Conservation (phyloP, 2,797 vertebrate species). For the Emydoidea blandingii region DNA sequence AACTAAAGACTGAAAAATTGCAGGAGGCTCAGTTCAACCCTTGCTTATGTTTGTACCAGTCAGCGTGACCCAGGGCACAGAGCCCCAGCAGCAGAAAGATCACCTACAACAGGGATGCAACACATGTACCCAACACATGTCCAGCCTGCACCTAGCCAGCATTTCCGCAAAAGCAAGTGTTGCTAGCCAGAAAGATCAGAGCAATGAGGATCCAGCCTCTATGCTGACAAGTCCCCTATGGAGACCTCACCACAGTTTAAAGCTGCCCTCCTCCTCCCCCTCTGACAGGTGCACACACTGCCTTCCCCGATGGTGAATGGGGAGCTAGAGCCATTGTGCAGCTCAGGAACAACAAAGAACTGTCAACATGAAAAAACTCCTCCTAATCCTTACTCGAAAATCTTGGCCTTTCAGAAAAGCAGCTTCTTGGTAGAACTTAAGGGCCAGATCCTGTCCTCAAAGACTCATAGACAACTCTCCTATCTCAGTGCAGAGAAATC, state of each 20-base stretch:
- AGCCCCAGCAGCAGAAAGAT: neutral
- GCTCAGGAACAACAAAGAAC: fast-evolving
- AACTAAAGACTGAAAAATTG: conserved; percentile 4
- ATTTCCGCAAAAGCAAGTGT: neutral
- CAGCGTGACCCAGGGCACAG: neutral
- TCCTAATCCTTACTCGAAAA: conserved; percentile 35
- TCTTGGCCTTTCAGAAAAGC: neutral
- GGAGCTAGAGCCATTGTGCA: neutral
- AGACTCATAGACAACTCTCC: fast-evolving
- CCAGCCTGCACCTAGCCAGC: neutral
- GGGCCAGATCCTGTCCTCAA: neutral
- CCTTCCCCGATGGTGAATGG: neutral
- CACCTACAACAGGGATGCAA: neutral
- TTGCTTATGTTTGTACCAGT: neutral
- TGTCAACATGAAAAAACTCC: neutral
- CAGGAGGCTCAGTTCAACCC: neutral
- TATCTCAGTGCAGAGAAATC: neutral
- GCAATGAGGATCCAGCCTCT: neutral
- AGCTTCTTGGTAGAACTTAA: neutral
- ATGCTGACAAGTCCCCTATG: neutral
- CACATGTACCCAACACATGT: neutral
- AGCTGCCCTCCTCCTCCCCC: neutral
- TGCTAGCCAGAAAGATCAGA: neutral
- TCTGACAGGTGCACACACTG: neutral
- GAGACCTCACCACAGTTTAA: neutral